These are phyloP conservation scores for Nyctalus aviator DNA, from an alignment of 2,797 vertebrate genomes.

Conservation along the genomic window DNA sequence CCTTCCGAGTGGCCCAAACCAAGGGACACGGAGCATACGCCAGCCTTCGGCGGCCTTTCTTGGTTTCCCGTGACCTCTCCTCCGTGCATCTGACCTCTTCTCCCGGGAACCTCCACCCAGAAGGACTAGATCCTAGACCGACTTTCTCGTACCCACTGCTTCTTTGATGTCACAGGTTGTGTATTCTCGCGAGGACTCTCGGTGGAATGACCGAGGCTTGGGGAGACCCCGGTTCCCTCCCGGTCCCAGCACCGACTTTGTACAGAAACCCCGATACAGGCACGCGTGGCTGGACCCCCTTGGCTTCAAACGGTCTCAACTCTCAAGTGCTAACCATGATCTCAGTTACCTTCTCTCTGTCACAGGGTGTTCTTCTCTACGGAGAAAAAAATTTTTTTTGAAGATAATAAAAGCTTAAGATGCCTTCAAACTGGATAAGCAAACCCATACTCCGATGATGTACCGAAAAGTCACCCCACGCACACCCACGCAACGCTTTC, in stretches of 20 bases:
- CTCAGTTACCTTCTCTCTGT: conserved; percentile 36
- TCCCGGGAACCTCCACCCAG: neutral
- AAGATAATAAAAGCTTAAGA: conserved; percentile 71
- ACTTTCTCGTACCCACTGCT: neutral
- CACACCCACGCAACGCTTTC: conserved; percentile 52
- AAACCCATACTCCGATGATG: neutral
- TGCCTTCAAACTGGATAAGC: conserved; percentile 73
- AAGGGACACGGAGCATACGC: neutral
- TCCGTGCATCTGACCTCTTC: neutral
- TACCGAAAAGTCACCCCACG: conserved; percentile 48
- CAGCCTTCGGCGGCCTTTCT: neutral
- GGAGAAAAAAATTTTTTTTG: conserved; percentile 64
- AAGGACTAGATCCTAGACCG: neutral
- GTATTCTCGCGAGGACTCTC: neutral
- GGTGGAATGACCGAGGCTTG: neutral
- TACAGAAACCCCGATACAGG: neutral
- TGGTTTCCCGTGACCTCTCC: neutral
- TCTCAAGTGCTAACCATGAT: conserved; percentile 60
- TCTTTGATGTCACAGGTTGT: neutral
- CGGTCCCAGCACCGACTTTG: conserved; percentile 47
- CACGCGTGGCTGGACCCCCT: conserved; percentile 2
- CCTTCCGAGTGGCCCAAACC: neutral
- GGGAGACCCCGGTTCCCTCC: conserved; percentile 40
- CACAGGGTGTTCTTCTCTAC: conserved; percentile 79
- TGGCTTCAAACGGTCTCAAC: conserved; percentile 24